These are phyloP conservation scores for Geotrupes spiniger DNA, from an alignment of 2,888 invertebrate genomes.

Conservation along the genomic window DNA sequence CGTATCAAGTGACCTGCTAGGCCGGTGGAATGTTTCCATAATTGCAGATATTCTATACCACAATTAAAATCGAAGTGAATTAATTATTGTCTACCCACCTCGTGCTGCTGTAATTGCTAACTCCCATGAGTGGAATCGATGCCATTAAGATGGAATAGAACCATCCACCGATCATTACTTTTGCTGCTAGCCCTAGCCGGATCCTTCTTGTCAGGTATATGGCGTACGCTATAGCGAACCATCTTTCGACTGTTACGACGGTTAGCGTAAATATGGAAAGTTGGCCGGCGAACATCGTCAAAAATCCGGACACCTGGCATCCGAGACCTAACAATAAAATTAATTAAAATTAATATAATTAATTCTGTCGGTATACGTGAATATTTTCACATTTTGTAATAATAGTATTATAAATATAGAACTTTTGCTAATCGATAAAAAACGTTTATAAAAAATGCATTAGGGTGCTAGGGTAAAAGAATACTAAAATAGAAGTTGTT, in stretches of 20 bases:
- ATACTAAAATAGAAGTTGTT: no score
- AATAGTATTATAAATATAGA: no score
- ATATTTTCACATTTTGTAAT: not conserved
- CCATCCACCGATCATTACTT: constrained; percentile 79
- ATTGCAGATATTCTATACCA: no score
- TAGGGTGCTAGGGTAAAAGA: no score
- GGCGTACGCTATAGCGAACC: constrained; percentile 81
- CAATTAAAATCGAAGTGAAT: no score
- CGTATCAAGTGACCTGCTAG: no score
- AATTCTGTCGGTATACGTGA: not conserved
- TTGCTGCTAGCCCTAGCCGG: constrained; percentile 67
- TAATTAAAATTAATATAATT: not conserved
- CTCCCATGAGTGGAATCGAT: constrained; percentile 73
- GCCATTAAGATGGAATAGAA: constrained; percentile 74
- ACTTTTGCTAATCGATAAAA: no score
- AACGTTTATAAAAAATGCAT: no score
- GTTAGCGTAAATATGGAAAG: constrained; percentile 85
- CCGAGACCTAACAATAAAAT: constrained; percentile 58
- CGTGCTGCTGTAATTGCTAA: constrained; percentile 86
- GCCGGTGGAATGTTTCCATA: no score
- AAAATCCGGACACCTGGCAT: constrained; percentile 82
- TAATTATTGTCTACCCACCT: no score
- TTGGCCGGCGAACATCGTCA: constrained; percentile 85
- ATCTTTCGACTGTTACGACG: constrained; percentile 80
- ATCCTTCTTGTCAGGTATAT: constrained; percentile 80